Percentiles rank a stretch among this genome's conserved stretches.
These are phyloP conservation scores for Drosophila rubida DNA, from an alignment of 2,888 invertebrate species.

Conservation along the genomic window DNA sequence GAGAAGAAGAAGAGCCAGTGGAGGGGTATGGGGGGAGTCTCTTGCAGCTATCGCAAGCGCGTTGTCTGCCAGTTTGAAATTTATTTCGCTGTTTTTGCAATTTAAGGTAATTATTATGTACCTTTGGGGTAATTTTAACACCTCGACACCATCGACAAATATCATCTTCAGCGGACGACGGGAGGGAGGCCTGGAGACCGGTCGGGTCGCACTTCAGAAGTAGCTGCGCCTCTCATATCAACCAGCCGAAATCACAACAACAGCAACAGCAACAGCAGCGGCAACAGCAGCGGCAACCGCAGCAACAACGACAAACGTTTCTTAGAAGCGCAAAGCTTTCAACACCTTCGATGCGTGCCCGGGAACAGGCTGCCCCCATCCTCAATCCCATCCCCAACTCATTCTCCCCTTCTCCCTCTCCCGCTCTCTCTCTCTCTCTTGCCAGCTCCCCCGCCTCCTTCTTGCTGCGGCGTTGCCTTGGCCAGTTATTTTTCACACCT, in stretches of 20 bases:
- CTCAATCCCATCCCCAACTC: neutral
- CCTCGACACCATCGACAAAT: slow-evolving; percentile 84
- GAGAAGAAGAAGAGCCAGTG: neutral
- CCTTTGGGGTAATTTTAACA: slow-evolving; percentile 85
- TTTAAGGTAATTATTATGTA: slow-evolving; percentile 85
- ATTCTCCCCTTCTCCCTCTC: neutral
- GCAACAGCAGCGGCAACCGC: slow-evolving; percentile 44
- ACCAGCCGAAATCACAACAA: slow-evolving; percentile 73
- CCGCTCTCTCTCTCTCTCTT: neutral
- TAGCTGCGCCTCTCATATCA: slow-evolving; percentile 66
- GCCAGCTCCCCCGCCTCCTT: neutral
- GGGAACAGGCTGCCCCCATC: slow-evolving; percentile 49
- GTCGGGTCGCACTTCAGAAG: slow-evolving; percentile 57
- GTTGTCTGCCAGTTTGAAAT: slow-evolving; percentile 72
- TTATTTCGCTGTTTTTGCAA: slow-evolving; percentile 84
- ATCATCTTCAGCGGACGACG: slow-evolving; percentile 66
- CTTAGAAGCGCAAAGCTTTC: slow-evolving; percentile 83
- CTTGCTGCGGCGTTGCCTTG: slow-evolving; percentile 26
- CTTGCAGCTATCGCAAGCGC: slow-evolving; percentile 31
- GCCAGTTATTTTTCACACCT: slow-evolving; percentile 84
- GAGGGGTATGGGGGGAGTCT: neutral
- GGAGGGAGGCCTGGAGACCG: slow-evolving; percentile 17
- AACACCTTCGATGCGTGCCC: slow-evolving; percentile 79
- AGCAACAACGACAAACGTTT: slow-evolving; percentile 73
- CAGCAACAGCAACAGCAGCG: slow-evolving; percentile 43